phyloP scores from a whole-genome alignment of 2,797 vertebrate genomes.

The Nothura maculosa region DNA sequence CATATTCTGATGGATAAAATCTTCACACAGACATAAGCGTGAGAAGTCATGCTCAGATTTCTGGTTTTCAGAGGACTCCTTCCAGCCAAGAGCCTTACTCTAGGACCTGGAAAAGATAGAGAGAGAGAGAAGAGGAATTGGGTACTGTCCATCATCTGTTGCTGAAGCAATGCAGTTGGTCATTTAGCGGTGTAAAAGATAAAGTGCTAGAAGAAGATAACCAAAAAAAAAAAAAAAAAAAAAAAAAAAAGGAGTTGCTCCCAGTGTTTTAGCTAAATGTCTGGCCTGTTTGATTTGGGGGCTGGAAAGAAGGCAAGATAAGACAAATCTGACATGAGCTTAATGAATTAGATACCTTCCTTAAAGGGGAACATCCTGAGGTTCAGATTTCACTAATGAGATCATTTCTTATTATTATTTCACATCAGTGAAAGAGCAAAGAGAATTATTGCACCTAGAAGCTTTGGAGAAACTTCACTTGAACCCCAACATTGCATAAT shows the following conservation, averaged over 20 bases:
- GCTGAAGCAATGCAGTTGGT: background rate
- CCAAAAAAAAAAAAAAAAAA: background rate
- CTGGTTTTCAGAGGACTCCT: background rate
- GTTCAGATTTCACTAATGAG: background rate
- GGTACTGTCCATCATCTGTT: rapidly evolving
- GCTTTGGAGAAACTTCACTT: background rate
- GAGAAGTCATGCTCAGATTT: background rate
- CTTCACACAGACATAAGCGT: background rate
- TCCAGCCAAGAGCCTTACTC: background rate
- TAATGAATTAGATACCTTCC: background rate
- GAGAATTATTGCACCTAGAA: background rate
- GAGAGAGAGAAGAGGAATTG: background rate
- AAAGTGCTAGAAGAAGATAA: background rate
- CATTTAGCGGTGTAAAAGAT: background rate
- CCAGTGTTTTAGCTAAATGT: background rate
- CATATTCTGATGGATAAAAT: background rate
- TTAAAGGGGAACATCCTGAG: background rate
- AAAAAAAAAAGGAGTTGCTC: background rate
- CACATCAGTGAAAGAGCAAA: background rate
- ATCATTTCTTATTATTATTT: background rate
- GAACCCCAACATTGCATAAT: background rate
- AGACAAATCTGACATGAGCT: background rate
- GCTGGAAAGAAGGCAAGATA: background rate
- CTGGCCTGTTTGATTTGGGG: background rate
- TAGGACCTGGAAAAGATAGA: background rate